Evolutionary conservation across 2,888 invertebrate species (phyloP), one percentile per base, ranked within the genome.

Genomic region (Hipparchia semele): DNA sequence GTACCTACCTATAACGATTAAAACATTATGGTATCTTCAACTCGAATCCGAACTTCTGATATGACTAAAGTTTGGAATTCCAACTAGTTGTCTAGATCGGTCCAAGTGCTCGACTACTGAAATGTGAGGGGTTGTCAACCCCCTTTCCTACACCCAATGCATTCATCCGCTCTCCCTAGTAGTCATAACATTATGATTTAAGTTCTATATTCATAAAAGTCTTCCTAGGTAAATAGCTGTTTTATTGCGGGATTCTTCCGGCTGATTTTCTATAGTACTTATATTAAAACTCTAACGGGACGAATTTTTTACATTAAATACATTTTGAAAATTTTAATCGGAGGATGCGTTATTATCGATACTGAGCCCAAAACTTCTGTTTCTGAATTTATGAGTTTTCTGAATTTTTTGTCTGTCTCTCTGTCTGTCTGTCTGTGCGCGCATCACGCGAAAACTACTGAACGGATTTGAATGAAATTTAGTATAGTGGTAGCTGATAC

Each of bases 61-160:
- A 23, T 23, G 23, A 23, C 23, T 23, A 23, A 10, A 53, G 65
- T 66, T 68, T 39, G 56, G 12, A 49, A 68, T 68, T 68, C 68
- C 56, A 58, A 46, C 58, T 49, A 58, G 7, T 46, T 10, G 12
- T n/a, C 33, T 45, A 23, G 66, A 45, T 67, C 13, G 7, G 56
- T n/a, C n/a, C 6, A 45, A 67, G 39, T 45, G 6, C 23, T 23
- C 23, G 23, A 23, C 23, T 23, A 23, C 51, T 56, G 45, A 56
- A 51, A 39, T 39, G 10, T 23, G 54, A 66, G 54, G n/a, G 39
- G 39, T 66, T 54, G 54, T 39, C 54, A 54, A 10, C 54, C 66
- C 33, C 66, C 66, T 5, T 0, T 10, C 13, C 13, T 10, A 3
- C 23, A 23, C 39, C 61, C 45, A 45, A n/a, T 5, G 13, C 23